A percentile compares a stretch with the other conserved stretches of the same genome.
phyloP scores from a whole-genome alignment of 2,888 invertebrate species.

The Ophion obscuratus region DNA sequence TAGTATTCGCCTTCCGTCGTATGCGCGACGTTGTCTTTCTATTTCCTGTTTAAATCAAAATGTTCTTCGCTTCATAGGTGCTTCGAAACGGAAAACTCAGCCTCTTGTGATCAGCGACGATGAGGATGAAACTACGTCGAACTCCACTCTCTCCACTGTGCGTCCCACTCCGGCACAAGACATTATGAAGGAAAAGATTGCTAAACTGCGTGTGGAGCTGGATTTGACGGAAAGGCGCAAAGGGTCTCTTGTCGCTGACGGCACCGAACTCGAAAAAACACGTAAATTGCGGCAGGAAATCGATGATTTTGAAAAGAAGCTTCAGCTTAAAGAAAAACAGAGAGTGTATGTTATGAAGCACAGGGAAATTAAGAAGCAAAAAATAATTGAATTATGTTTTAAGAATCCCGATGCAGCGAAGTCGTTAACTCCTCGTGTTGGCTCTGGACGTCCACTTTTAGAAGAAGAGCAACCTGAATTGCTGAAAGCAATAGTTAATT shows the following conservation, averaged over 20 bases:
- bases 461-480: constrained; percentile 75
- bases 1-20: too few species aligned
- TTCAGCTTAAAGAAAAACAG: constrained; percentile 67
- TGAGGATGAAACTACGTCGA: constrained; percentile 51
- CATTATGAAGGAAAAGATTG: constrained; percentile 65
- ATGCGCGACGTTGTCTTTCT: constrained; percentile 20
- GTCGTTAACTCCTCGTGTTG: constrained; percentile 62
- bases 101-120: constrained; percentile 56
- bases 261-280: constrained; percentile 62
- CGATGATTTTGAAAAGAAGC: constrained; percentile 65
- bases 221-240: constrained; percentile 65
- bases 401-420: constrained; percentile 54
- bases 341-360: constrained; percentile 53
- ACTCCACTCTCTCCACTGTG: constrained; percentile 57
- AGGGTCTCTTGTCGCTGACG: constrained; percentile 62
- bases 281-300: constrained; percentile 67
- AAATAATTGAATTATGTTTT: constrained; percentile 49
- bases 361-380: constrained; percentile 43
- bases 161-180: constrained; percentile 67
- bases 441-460: constrained; percentile 71
- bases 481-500: constrained; percentile 75
- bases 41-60: constrained; percentile 30
- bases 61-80: constrained; percentile 23
- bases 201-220: constrained; percentile 64
- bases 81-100: constrained; percentile 43